These are phyloP conservation scores for Micronycteris hirsuta DNA, from an alignment of 2,113 vertebrate species.

Conservation along the genomic window DNA sequence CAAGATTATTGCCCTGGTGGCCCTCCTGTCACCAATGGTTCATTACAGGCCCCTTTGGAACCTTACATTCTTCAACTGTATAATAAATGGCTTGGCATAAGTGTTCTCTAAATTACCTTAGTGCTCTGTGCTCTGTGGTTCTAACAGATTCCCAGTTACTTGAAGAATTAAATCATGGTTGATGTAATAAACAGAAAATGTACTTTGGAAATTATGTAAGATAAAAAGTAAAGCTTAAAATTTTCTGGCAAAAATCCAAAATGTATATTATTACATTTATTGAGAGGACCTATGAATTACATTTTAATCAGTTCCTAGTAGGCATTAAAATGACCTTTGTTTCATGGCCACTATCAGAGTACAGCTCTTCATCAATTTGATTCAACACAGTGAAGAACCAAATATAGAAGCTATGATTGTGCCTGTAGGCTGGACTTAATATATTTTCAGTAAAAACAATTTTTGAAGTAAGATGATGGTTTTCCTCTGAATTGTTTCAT, in stretches of 20 bases:
- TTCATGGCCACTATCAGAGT: not conserved
- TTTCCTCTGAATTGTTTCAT: constrained; percentile 68
- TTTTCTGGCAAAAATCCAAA: not conserved
- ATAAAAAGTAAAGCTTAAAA: not conserved
- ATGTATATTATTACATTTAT: not conserved
- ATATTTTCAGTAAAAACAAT: constrained; percentile 56
- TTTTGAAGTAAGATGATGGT: constrained; percentile 50
- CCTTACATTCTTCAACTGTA: not conserved
- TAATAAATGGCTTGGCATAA: not conserved
- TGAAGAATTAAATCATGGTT: not conserved
- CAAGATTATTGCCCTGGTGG: fast-evolving
- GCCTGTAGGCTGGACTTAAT: constrained; percentile 41
- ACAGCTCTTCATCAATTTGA: not conserved
- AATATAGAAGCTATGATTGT: not conserved
- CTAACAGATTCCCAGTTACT: not conserved
- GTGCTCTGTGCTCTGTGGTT: not conserved
- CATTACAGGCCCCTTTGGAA: fast-evolving
- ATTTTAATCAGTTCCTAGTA: not conserved
- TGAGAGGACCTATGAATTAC: not conserved
- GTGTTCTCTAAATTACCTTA: not conserved
- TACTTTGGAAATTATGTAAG: not conserved
- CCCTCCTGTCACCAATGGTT: not conserved
- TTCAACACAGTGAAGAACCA: not conserved
- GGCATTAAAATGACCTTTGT: not conserved
- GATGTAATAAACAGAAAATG: constrained; percentile 11